These are phyloP conservation scores for Isichthys henryi DNA, from an alignment of 2,113 vertebrate genomes.

Conservation along the genomic window DNA sequence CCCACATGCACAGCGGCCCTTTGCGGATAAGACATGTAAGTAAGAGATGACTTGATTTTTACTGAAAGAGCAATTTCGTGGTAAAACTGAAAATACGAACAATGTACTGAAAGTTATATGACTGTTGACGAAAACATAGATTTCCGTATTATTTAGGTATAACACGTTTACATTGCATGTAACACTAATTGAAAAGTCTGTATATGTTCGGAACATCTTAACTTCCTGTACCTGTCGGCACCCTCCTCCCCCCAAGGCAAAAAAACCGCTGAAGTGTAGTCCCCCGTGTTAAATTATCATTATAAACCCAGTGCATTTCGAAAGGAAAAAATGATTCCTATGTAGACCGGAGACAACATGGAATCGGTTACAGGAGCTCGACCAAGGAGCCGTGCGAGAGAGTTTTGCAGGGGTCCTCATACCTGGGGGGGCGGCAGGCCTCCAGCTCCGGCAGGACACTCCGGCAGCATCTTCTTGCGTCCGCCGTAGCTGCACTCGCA, in stretches of 20 bases:
- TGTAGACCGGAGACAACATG: neutral
- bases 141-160: no score
- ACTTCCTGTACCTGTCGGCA: no score
- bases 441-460: conserved; percentile 84
- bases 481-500: conserved; percentile 79
- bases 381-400: neutral
- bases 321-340: neutral
- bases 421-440: conserved; percentile 87
- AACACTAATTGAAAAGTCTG: no score
- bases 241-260: neutral
- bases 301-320: neutral
- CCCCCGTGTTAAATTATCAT: neutral
- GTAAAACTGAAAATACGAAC: no score
- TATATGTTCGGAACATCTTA: no score
- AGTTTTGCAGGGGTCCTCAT: neutral
- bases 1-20: no score
- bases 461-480: conserved; percentile 87
- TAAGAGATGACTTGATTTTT: neutral
- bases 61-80: neutral
- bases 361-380: neutral
- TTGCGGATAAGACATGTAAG: no score
- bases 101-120: no score
- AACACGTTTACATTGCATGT: no score
- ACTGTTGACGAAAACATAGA: no score
- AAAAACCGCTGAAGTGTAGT: neutral